phyloP scores from a whole-genome alignment of 2,113 vertebrate species.

The Ceyx cyanopectus region DNA sequence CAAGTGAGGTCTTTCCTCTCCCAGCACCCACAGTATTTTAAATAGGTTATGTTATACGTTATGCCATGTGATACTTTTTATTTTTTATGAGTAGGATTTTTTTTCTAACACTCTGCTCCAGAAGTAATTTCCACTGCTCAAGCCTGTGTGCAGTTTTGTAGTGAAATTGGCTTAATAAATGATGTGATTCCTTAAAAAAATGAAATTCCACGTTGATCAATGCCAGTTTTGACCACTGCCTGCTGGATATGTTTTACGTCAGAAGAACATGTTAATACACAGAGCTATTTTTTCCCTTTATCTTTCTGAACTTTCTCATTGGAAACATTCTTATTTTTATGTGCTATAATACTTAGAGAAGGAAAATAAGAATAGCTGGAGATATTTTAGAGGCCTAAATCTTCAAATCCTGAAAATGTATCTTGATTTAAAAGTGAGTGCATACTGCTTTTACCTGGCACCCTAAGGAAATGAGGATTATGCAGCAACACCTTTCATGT shows the following conservation, averaged over 20 bases:
- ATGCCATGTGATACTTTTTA: background rate
- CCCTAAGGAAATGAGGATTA: background rate
- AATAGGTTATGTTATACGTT: background rate
- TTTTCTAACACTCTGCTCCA: background rate
- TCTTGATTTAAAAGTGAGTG: background rate
- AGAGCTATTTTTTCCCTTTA: background rate
- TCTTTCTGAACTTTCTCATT: background rate
- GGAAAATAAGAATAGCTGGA: background rate
- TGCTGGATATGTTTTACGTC: background rate
- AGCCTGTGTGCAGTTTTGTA: background rate
- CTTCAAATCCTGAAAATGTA: background rate
- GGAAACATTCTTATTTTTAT: background rate
- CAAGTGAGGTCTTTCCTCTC: background rate
- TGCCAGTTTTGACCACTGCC: background rate
- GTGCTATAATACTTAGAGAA: background rate
- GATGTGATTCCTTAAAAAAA: background rate
- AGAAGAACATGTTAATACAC: background rate
- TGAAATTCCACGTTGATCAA: background rate
- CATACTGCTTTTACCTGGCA: background rate
- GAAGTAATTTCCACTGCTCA: background rate
- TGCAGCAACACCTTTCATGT: rapidly evolving
- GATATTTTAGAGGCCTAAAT: background rate
- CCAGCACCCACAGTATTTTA: background rate
- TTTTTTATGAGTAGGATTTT: background rate
- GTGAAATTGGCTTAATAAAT: background rate